Conservation (phyloP, 2,888 invertebrate genomes). For the Meliscaeva auricollis region DNA sequence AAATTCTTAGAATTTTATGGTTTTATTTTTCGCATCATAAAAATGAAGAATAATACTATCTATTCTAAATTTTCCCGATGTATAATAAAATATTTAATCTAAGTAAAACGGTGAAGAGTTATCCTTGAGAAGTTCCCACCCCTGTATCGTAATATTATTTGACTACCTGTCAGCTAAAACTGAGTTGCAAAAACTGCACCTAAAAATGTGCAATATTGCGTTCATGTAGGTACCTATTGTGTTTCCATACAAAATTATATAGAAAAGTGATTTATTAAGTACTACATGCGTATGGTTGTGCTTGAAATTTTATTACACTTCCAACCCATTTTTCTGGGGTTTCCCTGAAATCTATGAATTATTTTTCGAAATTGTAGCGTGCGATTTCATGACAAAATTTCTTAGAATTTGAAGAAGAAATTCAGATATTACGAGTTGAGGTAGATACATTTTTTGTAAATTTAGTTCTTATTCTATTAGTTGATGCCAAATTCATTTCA, state of each 20-base stretch:
- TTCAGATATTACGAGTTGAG: too few species aligned
- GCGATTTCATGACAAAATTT: too few species aligned
- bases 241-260: too few species aligned
- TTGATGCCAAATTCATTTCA: too few species aligned
- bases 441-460: too few species aligned
- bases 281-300: too few species aligned
- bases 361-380: too few species aligned
- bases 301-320: neutral
- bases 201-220: neutral
- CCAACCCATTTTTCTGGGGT: neutral
- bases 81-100: neutral
- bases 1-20: neutral
- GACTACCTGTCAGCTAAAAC: neutral
- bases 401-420: too few species aligned
- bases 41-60: too few species aligned
- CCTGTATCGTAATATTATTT: neutral
- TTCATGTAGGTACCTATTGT: neutral
- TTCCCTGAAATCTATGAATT: neutral
- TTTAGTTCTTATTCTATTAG: too few species aligned
- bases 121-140: neutral
- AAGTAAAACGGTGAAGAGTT: slow-evolving; percentile 1
- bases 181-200: neutral
- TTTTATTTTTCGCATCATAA: neutral
- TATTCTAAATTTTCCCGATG: neutral
- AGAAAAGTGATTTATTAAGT: too few species aligned